Conservation (phyloP, 2,113 vertebrate species). For the Antechinus flavipes region DNA sequence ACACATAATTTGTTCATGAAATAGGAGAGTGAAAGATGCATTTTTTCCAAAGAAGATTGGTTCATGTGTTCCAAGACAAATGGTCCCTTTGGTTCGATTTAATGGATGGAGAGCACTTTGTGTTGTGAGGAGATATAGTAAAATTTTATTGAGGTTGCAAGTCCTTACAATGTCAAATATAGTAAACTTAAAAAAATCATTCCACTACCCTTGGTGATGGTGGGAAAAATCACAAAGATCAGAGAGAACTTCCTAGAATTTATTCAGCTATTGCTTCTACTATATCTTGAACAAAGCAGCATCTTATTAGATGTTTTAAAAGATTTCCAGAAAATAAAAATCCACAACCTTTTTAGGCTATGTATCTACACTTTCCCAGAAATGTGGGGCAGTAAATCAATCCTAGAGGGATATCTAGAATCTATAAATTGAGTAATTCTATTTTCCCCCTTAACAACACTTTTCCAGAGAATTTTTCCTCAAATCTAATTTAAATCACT, state of each 20-base stretch:
- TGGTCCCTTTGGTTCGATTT: background rate
- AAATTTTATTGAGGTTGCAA: background rate
- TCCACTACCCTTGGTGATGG: background rate
- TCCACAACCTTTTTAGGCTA: background rate
- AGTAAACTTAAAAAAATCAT: background rate
- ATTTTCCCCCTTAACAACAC: background rate
- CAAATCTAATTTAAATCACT: background rate
- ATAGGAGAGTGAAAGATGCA: background rate
- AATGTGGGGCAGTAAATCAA: too few species aligned
- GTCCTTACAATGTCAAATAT: background rate
- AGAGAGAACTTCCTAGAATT: background rate
- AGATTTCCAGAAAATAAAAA: background rate
- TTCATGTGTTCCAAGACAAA: background rate
- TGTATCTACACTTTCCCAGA: too few species aligned
- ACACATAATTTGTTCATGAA: background rate
- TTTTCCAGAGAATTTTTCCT: background rate
- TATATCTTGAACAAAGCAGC: background rate
- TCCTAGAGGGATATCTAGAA: too few species aligned
- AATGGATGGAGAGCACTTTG: background rate
- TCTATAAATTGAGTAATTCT: too few species aligned
- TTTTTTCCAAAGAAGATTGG: background rate
- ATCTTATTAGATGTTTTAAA: background rate
- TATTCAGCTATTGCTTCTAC: background rate
- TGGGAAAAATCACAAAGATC: background rate
- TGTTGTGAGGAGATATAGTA: conserved; percentile 13